Evolutionary conservation across 1,140 invertebrate species (phyloP).

Genomic region (Zaprionus camerounensis): DNA sequence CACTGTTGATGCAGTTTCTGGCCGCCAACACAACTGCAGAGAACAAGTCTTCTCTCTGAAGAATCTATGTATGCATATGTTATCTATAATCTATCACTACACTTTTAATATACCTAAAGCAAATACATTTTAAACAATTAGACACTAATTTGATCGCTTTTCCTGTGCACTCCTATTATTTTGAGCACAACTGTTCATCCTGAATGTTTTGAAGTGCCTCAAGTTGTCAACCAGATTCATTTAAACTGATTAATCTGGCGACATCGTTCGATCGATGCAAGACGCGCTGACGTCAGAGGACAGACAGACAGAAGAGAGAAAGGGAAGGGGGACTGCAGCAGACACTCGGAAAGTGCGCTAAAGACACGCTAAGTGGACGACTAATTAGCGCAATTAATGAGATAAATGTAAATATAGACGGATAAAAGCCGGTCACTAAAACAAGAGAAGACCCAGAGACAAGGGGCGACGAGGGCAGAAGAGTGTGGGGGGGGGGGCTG

Average conservation of each 20-base stretch:
- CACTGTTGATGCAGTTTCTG: slow-evolving; percentile 16
- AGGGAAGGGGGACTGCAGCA: neutral
- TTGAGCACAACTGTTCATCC: too few relatives aligned
- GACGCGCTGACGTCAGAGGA: slow-evolving; percentile 49
- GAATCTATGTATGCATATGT: too few relatives aligned
- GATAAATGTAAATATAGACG: slow-evolving; percentile 26
- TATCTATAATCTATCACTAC: neutral
- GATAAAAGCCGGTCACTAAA: slow-evolving; percentile 65
- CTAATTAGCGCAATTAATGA: slow-evolving; percentile 80
- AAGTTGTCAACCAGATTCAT: slow-evolving; percentile 60
- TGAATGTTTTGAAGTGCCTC: slow-evolving; percentile 13
- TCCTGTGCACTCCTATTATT: too few relatives aligned
- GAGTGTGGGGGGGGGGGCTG: neutral
- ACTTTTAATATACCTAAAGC: neutral
- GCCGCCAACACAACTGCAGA: neutral
- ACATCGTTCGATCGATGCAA: slow-evolving; percentile 54
- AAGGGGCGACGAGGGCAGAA: neutral
- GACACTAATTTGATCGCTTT: too few relatives aligned
- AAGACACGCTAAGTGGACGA: slow-evolving; percentile 73
- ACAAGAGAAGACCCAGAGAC: slow-evolving; percentile 22
- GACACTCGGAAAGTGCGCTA: slow-evolving; percentile 57
- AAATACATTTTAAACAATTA: neutral
- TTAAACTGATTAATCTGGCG: slow-evolving; percentile 69
- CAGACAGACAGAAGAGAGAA: neutral
- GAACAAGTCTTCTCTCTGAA: neutral